phyloP scores from a whole-genome alignment of 2,888 invertebrate species.

The Antitype chi region DNA sequence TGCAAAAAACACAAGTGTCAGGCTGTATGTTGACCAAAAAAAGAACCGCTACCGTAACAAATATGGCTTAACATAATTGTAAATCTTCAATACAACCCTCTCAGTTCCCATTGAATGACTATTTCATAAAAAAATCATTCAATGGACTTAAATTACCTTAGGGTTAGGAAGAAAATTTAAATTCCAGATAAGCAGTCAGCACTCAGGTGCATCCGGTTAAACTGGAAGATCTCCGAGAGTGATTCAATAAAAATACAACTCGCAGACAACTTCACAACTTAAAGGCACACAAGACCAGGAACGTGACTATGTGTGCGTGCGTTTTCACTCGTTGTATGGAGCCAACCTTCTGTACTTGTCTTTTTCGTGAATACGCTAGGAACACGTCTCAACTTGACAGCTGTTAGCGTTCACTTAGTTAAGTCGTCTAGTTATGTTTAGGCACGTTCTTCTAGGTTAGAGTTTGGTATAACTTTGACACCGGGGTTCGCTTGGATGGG shows the following conservation, averaged over 20 bases:
- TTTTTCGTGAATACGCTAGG: neutral
- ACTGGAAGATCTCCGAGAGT: too few species aligned
- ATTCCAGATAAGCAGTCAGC: too few species aligned
- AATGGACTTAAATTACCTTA: too few species aligned
- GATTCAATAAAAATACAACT: neutral
- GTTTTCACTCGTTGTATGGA: neutral
- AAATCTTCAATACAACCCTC: too few species aligned
- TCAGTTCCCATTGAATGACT: too few species aligned
- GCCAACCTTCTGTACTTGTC: neutral
- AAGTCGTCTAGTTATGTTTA: conserved; percentile 73
- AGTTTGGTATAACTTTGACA: conserved; percentile 40
- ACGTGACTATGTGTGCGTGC: neutral
- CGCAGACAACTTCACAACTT: neutral
- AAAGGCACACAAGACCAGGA: neutral
- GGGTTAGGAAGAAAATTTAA: too few species aligned
- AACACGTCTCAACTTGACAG: conserved; percentile 60
- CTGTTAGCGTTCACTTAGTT: conserved; percentile 66
- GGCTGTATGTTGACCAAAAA: too few species aligned
- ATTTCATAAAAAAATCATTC: too few species aligned
- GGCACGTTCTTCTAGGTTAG: conserved; percentile 65
- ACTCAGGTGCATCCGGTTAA: too few species aligned
- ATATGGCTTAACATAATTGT: too few species aligned
- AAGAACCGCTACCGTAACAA: too few species aligned
- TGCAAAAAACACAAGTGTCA: too few species aligned
- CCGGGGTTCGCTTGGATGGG: conserved; percentile 21